A percentile compares a stretch with the other conserved stretches of the same genome.
These are phyloP conservation scores for Oscarella lobularis DNA, from an alignment of 37 sponge, comb jelly and placozoan genomes.

Conservation along the genomic window DNA sequence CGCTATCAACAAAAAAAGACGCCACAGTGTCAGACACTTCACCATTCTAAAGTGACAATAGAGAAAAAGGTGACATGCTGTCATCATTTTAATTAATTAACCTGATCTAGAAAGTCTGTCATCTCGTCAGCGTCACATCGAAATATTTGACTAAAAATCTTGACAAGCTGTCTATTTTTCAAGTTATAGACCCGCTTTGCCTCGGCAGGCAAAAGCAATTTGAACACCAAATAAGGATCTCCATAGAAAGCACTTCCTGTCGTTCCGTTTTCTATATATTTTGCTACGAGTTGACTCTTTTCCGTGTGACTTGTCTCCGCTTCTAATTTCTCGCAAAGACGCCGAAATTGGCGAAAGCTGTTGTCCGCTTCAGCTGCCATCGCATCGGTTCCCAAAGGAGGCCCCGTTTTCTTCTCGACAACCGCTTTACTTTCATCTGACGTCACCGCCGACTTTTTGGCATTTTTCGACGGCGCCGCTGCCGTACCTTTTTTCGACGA, in stretches of 20 bases:
- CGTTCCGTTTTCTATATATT: conserved; percentile 47
- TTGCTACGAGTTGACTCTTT: conserved; percentile 58
- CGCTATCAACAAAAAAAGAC: conserved; percentile 40
- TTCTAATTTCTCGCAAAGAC: conserved; percentile 54
- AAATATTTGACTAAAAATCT: conserved; percentile 68
- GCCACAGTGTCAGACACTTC: conserved; percentile 87
- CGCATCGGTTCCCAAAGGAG: not conserved
- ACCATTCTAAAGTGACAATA: conserved; percentile 18
- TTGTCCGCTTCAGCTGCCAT: conserved; percentile 9
- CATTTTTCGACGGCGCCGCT: no score
- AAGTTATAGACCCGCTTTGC: conserved; percentile 89
- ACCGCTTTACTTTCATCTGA: not conserved
- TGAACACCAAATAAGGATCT: conserved; percentile 61
- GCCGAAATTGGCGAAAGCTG: conserved; percentile 37
- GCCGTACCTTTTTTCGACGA: not conserved
- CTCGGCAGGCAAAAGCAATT: conserved; percentile 65
- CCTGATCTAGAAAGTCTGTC: conserved; percentile 78
- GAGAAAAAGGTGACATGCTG: not conserved
- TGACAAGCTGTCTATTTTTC: conserved; percentile 82
- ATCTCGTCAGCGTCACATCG: conserved; percentile 58
- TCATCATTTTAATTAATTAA: not conserved
- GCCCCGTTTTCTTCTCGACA: not conserved
- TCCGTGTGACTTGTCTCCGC: conserved; percentile 69
- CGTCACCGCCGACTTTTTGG: no score
- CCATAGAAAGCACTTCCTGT: conserved; percentile 40